These are phyloP conservation scores for Electrona antarctica DNA, from an alignment of 2,113 vertebrate species.

Conservation along the genomic window DNA sequence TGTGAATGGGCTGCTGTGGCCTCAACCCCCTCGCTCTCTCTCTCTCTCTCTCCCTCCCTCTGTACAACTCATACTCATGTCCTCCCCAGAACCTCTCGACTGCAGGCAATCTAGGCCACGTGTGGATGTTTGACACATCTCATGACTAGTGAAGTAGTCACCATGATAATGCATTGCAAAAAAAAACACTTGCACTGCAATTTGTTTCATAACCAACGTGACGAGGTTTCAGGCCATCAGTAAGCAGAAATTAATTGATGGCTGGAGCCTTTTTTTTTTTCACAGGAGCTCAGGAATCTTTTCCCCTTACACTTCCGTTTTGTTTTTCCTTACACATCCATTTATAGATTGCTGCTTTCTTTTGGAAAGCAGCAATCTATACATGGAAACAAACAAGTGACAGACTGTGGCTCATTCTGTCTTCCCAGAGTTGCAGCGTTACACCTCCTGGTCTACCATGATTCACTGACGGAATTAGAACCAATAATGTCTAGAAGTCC, in stretches of 20 bases:
- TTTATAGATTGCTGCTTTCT: no score
- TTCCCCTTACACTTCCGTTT: no score
- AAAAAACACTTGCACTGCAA: background rate
- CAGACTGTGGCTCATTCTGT: no score
- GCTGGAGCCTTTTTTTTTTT: no score
- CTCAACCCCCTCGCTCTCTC: slow-evolving; percentile 18
- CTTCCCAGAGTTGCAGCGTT: no score
- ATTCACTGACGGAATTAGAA: no score
- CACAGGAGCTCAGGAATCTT: no score
- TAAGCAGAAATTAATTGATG: background rate
- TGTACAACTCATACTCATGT: slow-evolving; percentile 21
- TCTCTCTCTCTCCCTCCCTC: slow-evolving; percentile 15
- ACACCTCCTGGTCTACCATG: no score
- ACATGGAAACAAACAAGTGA: no score
- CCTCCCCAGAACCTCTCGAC: background rate
- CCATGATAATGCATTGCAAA: background rate
- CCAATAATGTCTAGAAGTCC: no score
- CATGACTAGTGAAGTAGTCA: background rate
- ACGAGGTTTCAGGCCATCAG: background rate
- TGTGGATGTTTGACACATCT: background rate
- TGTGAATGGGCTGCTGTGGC: slow-evolving; percentile 11
- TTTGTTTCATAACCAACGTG: background rate
- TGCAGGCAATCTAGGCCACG: background rate
- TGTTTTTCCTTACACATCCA: no score
- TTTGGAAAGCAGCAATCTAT: no score